phyloP scores from a whole-genome alignment of 2,888 invertebrate genomes.

The Campaea margaritaria region DNA sequence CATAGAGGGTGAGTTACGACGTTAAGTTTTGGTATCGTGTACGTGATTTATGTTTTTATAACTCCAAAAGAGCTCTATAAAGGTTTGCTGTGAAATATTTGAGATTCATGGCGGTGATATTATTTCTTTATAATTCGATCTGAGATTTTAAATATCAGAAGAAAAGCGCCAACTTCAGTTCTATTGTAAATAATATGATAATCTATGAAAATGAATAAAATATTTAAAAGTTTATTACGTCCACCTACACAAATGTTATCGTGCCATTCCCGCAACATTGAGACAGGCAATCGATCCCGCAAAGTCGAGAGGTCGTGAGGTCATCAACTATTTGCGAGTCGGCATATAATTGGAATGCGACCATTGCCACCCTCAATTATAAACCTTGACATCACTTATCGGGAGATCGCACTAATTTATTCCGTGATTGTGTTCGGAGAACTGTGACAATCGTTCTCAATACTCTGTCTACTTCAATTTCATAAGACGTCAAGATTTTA shows the following conservation, averaged over 20 bases:
- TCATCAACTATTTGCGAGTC: background rate
- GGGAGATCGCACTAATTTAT: background rate
- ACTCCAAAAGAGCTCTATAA: constrained; percentile 18
- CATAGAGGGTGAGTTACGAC: constrained; percentile 31
- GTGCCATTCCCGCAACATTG: background rate
- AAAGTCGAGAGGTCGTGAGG: background rate
- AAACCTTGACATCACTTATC: background rate
- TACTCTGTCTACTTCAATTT: too few species aligned
- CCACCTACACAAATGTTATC: background rate
- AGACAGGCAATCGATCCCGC: background rate
- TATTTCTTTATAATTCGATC: background rate
- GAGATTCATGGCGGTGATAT: constrained; percentile 1
- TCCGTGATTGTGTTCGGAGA: background rate
- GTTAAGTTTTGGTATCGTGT: constrained; percentile 31
- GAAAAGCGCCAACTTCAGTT: too few species aligned
- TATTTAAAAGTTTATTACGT: background rate
- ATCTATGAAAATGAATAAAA: background rate
- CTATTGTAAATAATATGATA: background rate
- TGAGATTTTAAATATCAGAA: background rate
- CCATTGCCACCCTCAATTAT: background rate
- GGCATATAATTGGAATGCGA: background rate
- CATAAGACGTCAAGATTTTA: too few species aligned
- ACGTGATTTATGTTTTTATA: constrained; percentile 37
- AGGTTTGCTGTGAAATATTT: constrained; percentile 3
- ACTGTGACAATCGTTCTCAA: background rate